phyloP scores from a whole-genome alignment of 1,140 invertebrate genomes.

The Thereuonema tuberculata region DNA sequence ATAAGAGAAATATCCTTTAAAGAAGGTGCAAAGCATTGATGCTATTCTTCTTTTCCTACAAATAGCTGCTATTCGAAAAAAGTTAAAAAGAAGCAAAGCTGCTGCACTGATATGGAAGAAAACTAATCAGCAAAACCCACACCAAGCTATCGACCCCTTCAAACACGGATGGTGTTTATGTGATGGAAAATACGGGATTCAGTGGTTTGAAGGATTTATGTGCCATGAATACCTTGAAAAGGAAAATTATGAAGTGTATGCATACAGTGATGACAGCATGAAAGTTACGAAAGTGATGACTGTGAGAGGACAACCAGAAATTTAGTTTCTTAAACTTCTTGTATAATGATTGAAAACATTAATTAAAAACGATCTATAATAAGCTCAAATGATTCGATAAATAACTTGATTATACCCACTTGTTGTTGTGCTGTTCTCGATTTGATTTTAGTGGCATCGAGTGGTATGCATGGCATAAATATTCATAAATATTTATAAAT shows the following conservation, averaged over 20 bases:
- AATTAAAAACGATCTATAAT: neutral
- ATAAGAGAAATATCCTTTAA: neutral
- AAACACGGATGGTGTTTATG: constrained; percentile 1
- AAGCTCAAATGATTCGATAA: neutral
- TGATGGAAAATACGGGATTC: neutral
- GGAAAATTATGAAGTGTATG: neutral
- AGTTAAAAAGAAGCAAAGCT: neutral
- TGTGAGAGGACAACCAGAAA: too few species aligned
- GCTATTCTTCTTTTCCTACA: neutral
- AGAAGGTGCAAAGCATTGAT: constrained; percentile 1
- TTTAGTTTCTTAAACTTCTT: too few species aligned
- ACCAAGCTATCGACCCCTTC: neutral
- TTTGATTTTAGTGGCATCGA: neutral
- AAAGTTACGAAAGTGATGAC: too few species aligned
- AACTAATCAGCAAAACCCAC: constrained; percentile 1
- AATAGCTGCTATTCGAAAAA: neutral
- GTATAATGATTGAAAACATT: too few species aligned
- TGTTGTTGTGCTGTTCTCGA: neutral
- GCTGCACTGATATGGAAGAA: constrained; percentile 1
- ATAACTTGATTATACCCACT: neutral
- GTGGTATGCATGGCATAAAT: neutral
- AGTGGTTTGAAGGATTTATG: neutral
- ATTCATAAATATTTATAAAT: too few species aligned
- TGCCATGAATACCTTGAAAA: neutral
- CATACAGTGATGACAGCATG: neutral